phyloP scores from a whole-genome alignment of 1,140 invertebrate species.

The Drosophila sproati region DNA sequence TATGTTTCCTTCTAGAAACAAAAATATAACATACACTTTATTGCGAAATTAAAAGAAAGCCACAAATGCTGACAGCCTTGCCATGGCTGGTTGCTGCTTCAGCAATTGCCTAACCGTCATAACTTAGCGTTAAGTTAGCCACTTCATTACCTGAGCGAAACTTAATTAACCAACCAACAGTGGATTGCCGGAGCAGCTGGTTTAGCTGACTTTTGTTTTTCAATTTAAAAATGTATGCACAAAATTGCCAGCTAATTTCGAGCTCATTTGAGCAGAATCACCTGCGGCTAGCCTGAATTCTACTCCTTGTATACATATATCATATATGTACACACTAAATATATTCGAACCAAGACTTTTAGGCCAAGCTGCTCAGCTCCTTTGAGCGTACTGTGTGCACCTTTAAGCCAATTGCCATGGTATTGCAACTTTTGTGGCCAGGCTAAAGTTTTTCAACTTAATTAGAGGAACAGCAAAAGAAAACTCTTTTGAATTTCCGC shows the following conservation, averaged over 20 bases:
- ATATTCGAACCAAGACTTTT: background rate
- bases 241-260: conserved; percentile 45
- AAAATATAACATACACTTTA: background rate
- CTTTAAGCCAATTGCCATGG: background rate
- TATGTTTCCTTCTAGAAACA: no score
- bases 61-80: no score
- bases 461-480: conserved; percentile 49
- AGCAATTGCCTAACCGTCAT: conserved; percentile 47
- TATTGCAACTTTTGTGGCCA: conserved; percentile 25
- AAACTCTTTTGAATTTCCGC: conserved; percentile 72
- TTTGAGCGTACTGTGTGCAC: background rate
- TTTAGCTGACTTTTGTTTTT: conserved; percentile 23
- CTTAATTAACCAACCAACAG: conserved; percentile 62
- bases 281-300: conserved; percentile 8
- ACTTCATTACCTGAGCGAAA: conserved; percentile 71
- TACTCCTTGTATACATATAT: no score
- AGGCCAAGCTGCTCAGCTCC: conserved; percentile 1
- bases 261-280: conserved; percentile 39
- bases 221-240: conserved; percentile 58
- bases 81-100: background rate
- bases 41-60: conserved; percentile 12
- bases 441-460: conserved; percentile 64
- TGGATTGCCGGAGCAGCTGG: background rate
- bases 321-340: no score
- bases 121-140: conserved; percentile 69